Evolutionary conservation across 2,797 vertebrate genomes (phyloP), one percentile per base, ranked within the genome.

Genomic region (Rhinogobio ventralis): DNA sequence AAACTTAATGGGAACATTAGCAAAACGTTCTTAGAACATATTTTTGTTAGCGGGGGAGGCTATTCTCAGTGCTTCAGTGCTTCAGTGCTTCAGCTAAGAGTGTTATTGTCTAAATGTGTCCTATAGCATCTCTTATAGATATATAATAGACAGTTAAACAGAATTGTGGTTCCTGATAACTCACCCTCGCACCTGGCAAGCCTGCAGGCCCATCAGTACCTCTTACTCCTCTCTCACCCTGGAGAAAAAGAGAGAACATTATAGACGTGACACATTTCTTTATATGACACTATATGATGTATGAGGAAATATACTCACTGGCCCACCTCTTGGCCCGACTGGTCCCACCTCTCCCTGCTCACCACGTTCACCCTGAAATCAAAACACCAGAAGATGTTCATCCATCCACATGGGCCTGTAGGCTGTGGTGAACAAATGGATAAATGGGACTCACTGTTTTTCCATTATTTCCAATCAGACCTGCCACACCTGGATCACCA

Each of bases 331-430:
- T 71, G 96, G 91, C 91, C 98, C 98, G 11, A 92, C 89, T 20
- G 96, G 96, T 88, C 98, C 98, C 25, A 95, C 91, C 90, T 96
- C 97, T 69, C 98, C 98, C 84, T 97, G 95, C 7, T 97, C 96
- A 0, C 98, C 98, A 55, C 93, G 96, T 69, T 96, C 96, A 10
- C 98, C 98, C 98, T 99, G 90, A 83, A 77, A 87, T 64, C 33
- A 85, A 66, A 53, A 9, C 76, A 69, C 25, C 75, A 77, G 57
- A 39, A 73, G 11, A 51, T 60, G n/a, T 57, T 46, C 46, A 79
- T 57, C 39, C 55, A 71, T 66, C 80, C n/a, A 64, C 85, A 88
- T 74, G 23, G 66, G 7, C 25, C 45, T 74, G 7, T 15, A 45
- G 6, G 46, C 14, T 28, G 36, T 62, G 46, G 13, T 81, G 79